These are phyloP conservation scores for Xyliphius kryptos DNA, from an alignment of 2,113 vertebrate genomes.

Conservation along the genomic window DNA sequence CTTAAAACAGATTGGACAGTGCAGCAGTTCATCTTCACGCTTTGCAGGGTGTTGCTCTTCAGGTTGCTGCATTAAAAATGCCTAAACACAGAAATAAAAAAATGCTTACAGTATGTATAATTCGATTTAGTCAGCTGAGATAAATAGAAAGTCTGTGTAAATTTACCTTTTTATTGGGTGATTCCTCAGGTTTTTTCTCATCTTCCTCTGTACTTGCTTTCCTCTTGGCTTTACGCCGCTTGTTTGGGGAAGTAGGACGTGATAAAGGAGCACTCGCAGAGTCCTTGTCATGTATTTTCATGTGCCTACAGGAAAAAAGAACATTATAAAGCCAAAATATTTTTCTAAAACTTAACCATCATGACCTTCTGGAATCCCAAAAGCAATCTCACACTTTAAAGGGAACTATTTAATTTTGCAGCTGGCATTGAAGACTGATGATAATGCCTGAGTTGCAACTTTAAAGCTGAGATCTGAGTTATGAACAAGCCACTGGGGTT, in stretches of 20 bases:
- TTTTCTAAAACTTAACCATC: too few relatives aligned
- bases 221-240: slow-evolving; percentile 80
- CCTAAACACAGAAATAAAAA: slow-evolving; percentile 50
- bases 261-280: slow-evolving; percentile 62
- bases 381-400: too few relatives aligned
- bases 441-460: too few relatives aligned
- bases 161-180: slow-evolving; percentile 83
- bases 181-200: slow-evolving; percentile 67
- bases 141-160: neutral
- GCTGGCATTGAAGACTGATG: too few relatives aligned
- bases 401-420: too few relatives aligned
- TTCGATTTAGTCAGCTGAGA: too few relatives aligned
- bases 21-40: slow-evolving; percentile 71
- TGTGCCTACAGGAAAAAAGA: slow-evolving; percentile 69
- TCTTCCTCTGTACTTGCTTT: slow-evolving; percentile 76
- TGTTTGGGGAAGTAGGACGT: slow-evolving; percentile 78
- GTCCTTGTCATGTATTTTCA: slow-evolving; percentile 98
- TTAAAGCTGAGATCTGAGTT: too few relatives aligned
- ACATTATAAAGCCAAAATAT: too few relatives aligned
- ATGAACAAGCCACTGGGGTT: too few relatives aligned
- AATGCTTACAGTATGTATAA: neutral
- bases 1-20: slow-evolving; percentile 91
- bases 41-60: slow-evolving; percentile 51
- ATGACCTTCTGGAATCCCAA: too few relatives aligned
- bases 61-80: slow-evolving; percentile 59